phyloP scores from a whole-genome alignment of 2,888 invertebrate genomes.

The Sarcophaga caerulescens region DNA sequence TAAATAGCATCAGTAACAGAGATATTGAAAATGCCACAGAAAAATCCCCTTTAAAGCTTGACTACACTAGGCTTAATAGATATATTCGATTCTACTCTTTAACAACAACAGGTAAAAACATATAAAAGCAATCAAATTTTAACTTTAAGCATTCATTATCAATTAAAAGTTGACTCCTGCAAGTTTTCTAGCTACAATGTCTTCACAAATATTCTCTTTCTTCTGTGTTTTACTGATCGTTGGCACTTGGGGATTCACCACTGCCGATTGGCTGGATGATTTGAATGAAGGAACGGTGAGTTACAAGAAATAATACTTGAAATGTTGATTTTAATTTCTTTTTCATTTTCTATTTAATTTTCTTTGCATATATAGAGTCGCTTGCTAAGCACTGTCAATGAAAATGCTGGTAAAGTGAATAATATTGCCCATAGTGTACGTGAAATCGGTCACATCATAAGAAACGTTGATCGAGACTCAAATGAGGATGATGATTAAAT shows the following conservation, averaged over 20 bases:
- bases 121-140: constrained; percentile 1
- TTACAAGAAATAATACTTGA: background rate
- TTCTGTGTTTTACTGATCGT: constrained; percentile 64
- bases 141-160: background rate
- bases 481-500: constrained; percentile 45
- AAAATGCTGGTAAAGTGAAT: constrained; percentile 66
- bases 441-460: constrained; percentile 61
- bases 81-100: constrained; percentile 7
- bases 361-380: constrained; percentile 55
- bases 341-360: background rate
- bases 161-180: background rate
- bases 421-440: constrained; percentile 64
- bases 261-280: constrained; percentile 70
- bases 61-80: background rate
- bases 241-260: constrained; percentile 63
- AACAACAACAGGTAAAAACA: background rate
- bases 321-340: no score
- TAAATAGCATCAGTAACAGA: background rate
- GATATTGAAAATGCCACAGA: background rate
- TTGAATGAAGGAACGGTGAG: constrained; percentile 68
- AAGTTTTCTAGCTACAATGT: constrained; percentile 37
- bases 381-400: constrained; percentile 62
- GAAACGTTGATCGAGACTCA: constrained; percentile 51
- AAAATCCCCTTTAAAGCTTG: background rate
- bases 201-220: constrained; percentile 54